Conservation (phyloP, 1,140 invertebrate genomes). For the Trichoplusia ni region DNA sequence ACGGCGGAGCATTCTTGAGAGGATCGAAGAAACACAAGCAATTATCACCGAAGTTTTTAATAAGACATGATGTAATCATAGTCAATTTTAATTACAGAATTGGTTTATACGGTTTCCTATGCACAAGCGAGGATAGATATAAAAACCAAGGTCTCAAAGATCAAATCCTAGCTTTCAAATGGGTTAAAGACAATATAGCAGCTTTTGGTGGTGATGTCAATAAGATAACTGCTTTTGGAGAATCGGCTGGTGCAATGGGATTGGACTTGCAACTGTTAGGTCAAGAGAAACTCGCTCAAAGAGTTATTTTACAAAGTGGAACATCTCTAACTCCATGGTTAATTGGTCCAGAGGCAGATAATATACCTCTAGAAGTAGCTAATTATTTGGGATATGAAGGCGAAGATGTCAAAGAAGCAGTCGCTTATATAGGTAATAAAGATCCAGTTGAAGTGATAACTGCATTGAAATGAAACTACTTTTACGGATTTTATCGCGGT, state of each 20-base stretch:
- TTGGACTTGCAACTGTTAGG: conserved; percentile 15
- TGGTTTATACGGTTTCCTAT: conserved; percentile 23
- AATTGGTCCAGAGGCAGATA: not conserved
- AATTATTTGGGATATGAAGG: not conserved
- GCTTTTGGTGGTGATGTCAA: conserved; percentile 26
- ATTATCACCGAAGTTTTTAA: conserved; percentile 13
- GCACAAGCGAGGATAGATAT: conserved; percentile 3
- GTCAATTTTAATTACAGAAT: conserved; percentile 35
- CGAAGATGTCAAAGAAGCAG: not conserved
- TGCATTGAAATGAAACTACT: too few species aligned
- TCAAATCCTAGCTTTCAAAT: conserved; percentile 27
- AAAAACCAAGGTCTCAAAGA: conserved; percentile 35
- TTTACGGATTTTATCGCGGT: too few species aligned
- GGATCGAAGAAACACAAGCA: too few species aligned
- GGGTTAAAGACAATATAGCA: conserved; percentile 33
- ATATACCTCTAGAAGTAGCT: not conserved
- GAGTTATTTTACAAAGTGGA: conserved; percentile 36
- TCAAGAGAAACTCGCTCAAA: conserved; percentile 17
- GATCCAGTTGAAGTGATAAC: not conserved
- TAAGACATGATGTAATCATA: conserved; percentile 30
- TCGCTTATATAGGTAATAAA: not conserved
- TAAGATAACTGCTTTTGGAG: conserved; percentile 31
- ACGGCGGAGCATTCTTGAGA: too few species aligned
- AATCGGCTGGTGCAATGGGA: conserved; percentile 27
- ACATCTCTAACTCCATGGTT: not conserved